Base-by-base conservation (phyloP, 2,797 vertebrate species). In the Peromyscus melanophrys region DNA sequence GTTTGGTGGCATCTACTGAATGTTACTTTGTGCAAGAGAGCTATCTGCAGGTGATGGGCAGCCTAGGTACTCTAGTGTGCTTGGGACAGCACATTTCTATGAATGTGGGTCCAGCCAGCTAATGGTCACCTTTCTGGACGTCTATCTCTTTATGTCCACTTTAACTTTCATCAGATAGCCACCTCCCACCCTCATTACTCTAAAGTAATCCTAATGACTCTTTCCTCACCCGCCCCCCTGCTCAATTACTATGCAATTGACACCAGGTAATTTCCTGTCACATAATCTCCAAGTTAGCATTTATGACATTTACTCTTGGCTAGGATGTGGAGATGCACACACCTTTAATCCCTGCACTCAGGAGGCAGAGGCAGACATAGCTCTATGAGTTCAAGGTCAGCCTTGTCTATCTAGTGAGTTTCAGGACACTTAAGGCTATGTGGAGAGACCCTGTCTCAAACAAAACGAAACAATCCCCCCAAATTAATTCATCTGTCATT, bases 281-380 rank as follows among this genome's bases (percentile, higher is more conserved):
- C 67, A 63, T 55, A 84, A 83, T 93, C 75, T 40, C 46, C 37
- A 87, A 93, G 89, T 73, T 31, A 43, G 80, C 37, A 93, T 85
- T 94, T 93, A 84, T 87, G 91, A 96, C 92, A 27, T 84, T 34
- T 57, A 73, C n/a, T 95, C 95, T 91, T 40, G 76, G 61, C 23
- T 92, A 43, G 43, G 43, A 46, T 4, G 19, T 25, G 43, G 31
- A 43, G 46, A 63, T 14, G 21, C 31, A 67, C 31, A 67, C 21
- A 25, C 19, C 61, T 61, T 61, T 85, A 14, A 85, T 49, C 19
- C 19, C 12, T 67, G 43, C 19, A n/a, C 63, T n/a, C 21, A 34
- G 40, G 43, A 67, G 61, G 29, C 31, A 85, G 31, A 67, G 31
- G 43, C 10, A 49, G 6, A 27, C 8, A 31, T 8, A 85, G 34